Evolutionary conservation across 2,888 invertebrate species (phyloP).

Genomic region (Drosophila lacicola): DNA sequence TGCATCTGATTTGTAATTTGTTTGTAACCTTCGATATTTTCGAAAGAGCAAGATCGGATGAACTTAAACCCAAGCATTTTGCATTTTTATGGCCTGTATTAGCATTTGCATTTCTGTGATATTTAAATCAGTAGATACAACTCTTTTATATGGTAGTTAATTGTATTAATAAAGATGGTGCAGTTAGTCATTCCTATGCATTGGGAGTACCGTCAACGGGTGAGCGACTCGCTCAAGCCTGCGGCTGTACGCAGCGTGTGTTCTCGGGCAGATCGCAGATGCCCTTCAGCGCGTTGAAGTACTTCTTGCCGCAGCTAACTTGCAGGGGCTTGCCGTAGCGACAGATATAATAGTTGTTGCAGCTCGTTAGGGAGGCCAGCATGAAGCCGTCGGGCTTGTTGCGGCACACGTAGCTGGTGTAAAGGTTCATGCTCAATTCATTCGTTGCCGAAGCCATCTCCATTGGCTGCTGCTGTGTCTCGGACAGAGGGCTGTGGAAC

Average conservation of each 20-base stretch:
- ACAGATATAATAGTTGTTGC: constrained; percentile 78
- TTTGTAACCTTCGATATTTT: too few relatives aligned
- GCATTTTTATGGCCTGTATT: constrained; percentile 40
- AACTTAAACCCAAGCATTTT: not conserved
- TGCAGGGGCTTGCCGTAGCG: constrained; percentile 64
- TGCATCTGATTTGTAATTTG: too few relatives aligned
- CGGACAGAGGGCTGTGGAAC: constrained; percentile 16
- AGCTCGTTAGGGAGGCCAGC: constrained; percentile 75
- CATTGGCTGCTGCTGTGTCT: constrained; percentile 5
- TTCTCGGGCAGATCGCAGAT: constrained; percentile 80
- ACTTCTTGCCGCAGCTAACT: constrained; percentile 72
- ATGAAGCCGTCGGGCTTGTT: constrained; percentile 77
- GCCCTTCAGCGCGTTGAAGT: constrained; percentile 78
- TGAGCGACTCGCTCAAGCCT: constrained; percentile 24
- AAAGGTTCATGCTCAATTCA: constrained; percentile 52
- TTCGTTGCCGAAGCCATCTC: constrained; percentile 20
- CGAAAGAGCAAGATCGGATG: too few relatives aligned
- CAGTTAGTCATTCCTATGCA: constrained; percentile 8
- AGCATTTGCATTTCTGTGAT: constrained; percentile 55
- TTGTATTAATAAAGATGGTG: constrained; percentile 23
- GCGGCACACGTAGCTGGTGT: constrained; percentile 67
- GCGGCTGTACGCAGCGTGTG: constrained; percentile 67
- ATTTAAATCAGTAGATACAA: constrained; percentile 12
- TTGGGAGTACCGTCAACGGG: constrained; percentile 3
- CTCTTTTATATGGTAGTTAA: constrained; percentile 1